Conservation (phyloP, 92 coral and sea anemone genomes). For the Zoanthus sociatus region DNA sequence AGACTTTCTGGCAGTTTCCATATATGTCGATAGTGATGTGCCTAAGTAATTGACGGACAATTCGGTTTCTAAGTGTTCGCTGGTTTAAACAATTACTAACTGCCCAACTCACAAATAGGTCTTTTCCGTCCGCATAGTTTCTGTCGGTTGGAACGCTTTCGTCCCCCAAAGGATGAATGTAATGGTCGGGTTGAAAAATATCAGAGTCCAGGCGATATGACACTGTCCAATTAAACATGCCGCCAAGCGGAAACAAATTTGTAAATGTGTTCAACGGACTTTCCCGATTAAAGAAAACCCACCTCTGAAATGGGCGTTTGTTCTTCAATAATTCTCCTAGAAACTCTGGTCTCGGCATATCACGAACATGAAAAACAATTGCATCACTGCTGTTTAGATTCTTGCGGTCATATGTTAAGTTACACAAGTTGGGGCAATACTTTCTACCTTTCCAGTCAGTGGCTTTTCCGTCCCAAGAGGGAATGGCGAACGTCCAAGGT, state of each 20-base stretch:
- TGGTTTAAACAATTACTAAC: conserved; percentile 8
- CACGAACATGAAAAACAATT: conserved; percentile 50
- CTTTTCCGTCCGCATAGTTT: conserved; percentile 31
- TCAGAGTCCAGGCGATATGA: conserved; percentile 32
- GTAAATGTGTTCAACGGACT: conserved; percentile 17
- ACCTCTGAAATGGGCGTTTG: conserved; percentile 24
- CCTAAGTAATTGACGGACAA: neutral
- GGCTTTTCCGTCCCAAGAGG: conserved; percentile 28
- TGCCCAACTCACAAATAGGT: conserved; percentile 17
- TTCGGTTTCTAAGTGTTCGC: neutral
- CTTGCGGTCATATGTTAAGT: conserved; percentile 29
- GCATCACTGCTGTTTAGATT: conserved; percentile 50
- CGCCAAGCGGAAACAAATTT: neutral
- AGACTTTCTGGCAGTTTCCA: conserved; percentile 15
- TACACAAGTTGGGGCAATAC: conserved; percentile 43
- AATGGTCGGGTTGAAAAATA: conserved; percentile 35
- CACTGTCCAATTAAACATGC: conserved; percentile 37
- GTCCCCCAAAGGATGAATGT: neutral
- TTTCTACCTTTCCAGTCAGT: conserved; percentile 39
- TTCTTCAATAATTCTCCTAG: neutral
- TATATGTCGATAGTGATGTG: conserved; percentile 13
- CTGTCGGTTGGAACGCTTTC: neutral
- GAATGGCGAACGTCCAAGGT: conserved; percentile 1
- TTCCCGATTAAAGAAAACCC: conserved; percentile 34
- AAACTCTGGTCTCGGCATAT: conserved; percentile 23